Evolutionary conservation across 2,113 vertebrate genomes (phyloP), one percentile per base, ranked within the genome.

Genomic region (Gymnorhina tibicen): DNA sequence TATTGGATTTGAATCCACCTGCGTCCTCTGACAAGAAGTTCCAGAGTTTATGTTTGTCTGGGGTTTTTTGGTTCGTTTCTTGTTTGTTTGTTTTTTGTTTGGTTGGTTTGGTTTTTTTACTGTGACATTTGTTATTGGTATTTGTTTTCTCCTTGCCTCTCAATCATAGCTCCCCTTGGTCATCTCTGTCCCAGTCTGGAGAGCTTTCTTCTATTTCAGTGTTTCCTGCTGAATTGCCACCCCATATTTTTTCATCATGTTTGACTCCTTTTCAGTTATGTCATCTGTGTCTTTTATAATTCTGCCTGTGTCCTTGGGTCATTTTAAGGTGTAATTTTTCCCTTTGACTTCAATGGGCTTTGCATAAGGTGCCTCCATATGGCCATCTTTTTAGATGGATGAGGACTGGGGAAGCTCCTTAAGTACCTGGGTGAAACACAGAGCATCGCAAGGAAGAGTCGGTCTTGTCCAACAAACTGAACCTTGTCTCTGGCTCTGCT

Each of bases 401-500:
- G 67, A 41, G 1, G 4, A 41, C 1, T 3, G 7, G 59, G 52
- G 70, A 70, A 89, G 37, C 24, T 94, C 46, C 78, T 44, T n/a
- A 33, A 81, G 44, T 16, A 47, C 32, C 41, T 59, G 35, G 7
- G 47, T 1, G 4, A 87, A 76, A 49, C 26, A 64, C 33, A 92
- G 70, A 84, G 44, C 50, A 42, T 50, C 0, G 0, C 41, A 63
- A n/a, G 21, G 35, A 63, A 78, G 21, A 17, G 5, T 21, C 10
- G 4, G 19, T 53, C 64, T 50, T 67, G 56, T 75, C 59, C 92
- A 58, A 33, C 39, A 64, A 67, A 59, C 47, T 42, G 52, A 94
- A 32, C 66, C 21, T 47, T 44, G 46, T 72, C 60, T 59, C 63
- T 66, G 50, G 35, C 53, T 78, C 53, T 78, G 42, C n/a, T 93